These are phyloP conservation scores for Leptosomus discolor DNA, from an alignment of 2,113 vertebrate genomes.

Conservation along the genomic window DNA sequence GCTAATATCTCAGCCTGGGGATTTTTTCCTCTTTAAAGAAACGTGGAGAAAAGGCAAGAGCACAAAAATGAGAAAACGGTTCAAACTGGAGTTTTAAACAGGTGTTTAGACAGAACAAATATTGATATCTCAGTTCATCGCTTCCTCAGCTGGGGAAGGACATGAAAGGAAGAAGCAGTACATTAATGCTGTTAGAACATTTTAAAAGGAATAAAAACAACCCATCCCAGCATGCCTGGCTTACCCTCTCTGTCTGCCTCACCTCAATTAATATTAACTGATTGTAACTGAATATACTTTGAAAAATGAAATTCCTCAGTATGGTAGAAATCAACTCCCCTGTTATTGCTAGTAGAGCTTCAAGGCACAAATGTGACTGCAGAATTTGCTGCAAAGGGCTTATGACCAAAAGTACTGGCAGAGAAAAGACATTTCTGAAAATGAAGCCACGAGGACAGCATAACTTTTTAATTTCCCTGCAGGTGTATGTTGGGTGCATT, in stretches of 20 bases:
- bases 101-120: neutral
- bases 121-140: fast-evolving
- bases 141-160: neutral
- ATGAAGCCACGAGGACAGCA: neutral
- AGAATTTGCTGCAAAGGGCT: neutral
- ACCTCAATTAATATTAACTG: neutral
- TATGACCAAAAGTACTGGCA: neutral
- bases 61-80: neutral
- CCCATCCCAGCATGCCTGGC: neutral
- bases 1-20: neutral
- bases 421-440: neutral
- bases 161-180: neutral
- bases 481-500: neutral
- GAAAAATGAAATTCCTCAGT: neutral
- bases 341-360: neutral
- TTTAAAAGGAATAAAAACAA: neutral
- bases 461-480: neutral
- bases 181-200: neutral
- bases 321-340: neutral
- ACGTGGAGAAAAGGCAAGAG: neutral
- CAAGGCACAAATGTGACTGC: neutral
- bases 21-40: neutral
- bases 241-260: neutral
- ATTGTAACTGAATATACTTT: neutral
- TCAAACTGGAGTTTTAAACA: neutral